phyloP scores from a whole-genome alignment of 1,140 invertebrate genomes.

The Rhopalosiphum maidis region DNA sequence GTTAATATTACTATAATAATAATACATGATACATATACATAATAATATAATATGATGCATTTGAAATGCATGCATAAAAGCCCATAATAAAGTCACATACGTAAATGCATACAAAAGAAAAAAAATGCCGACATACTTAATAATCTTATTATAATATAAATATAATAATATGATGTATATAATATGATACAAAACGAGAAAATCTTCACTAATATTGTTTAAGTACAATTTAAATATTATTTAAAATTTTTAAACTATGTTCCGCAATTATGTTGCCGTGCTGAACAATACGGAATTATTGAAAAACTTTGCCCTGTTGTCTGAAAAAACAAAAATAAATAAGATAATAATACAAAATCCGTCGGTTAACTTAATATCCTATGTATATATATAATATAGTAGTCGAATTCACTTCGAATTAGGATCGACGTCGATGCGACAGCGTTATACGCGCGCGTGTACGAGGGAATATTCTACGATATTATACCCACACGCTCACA shows the following conservation, averaged over 20 bases:
- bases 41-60: background rate
- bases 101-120: constrained; percentile 12
- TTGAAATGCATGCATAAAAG: constrained; percentile 16
- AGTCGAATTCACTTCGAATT: background rate
- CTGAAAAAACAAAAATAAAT: background rate
- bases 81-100: constrained; percentile 15
- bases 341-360: constrained; percentile 53
- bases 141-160: background rate
- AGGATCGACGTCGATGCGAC: background rate
- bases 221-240: constrained; percentile 41
- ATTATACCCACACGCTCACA: constrained; percentile 1
- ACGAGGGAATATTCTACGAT: background rate
- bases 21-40: background rate
- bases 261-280: constrained; percentile 43
- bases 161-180: background rate
- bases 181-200: constrained; percentile 42
- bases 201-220: constrained; percentile 48
- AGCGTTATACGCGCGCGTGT: background rate
- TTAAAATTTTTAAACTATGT: background rate
- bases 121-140: constrained; percentile 3
- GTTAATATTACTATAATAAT: constrained; percentile 22
- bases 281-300: constrained; percentile 56
- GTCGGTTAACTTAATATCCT: background rate
- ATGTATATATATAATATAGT: background rate
- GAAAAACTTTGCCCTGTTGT: constrained; percentile 47